These are phyloP conservation scores for Drosophila merina DNA, from an alignment of 2,888 invertebrate genomes.

Conservation along the genomic window DNA sequence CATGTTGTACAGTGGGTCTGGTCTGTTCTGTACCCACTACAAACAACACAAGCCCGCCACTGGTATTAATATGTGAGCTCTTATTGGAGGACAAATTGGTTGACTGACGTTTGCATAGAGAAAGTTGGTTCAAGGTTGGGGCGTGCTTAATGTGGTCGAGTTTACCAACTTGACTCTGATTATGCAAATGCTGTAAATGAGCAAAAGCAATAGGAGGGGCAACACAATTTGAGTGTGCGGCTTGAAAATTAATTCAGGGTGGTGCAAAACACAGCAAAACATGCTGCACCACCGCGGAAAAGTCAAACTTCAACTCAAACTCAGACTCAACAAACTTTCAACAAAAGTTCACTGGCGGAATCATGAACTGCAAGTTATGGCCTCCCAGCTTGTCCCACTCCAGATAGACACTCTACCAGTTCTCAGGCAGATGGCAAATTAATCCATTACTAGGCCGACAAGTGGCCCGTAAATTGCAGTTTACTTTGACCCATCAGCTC, in stretches of 20 bases:
- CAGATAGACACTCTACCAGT: background rate
- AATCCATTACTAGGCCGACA: conserved; percentile 45
- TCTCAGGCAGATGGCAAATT: conserved; percentile 30
- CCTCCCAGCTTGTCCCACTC: background rate
- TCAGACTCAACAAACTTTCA: conserved; percentile 17
- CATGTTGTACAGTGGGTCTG: conserved; percentile 47
- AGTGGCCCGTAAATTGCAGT: conserved; percentile 45
- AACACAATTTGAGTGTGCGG: conserved; percentile 43
- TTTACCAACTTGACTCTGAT: conserved; percentile 39
- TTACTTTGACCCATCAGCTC: conserved; percentile 24
- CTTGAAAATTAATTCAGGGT: conserved; percentile 35
- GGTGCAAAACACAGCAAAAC: conserved; percentile 29
- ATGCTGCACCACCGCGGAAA: conserved; percentile 11
- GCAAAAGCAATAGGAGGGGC: conserved; percentile 16
- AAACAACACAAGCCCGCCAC: background rate
- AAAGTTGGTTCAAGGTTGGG: conserved; percentile 49
- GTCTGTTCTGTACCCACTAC: conserved; percentile 1
- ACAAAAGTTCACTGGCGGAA: conserved; percentile 13
- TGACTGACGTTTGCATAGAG: conserved; percentile 40
- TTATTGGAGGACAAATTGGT: conserved; percentile 49
- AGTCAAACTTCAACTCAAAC: background rate
- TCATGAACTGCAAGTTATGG: conserved; percentile 14
- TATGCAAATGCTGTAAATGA: conserved; percentile 56
- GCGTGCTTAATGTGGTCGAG: conserved; percentile 45
- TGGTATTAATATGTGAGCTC: conserved; percentile 18